Base-by-base conservation (phyloP, 1,140 invertebrate species). In the Venturia canescens region DNA sequence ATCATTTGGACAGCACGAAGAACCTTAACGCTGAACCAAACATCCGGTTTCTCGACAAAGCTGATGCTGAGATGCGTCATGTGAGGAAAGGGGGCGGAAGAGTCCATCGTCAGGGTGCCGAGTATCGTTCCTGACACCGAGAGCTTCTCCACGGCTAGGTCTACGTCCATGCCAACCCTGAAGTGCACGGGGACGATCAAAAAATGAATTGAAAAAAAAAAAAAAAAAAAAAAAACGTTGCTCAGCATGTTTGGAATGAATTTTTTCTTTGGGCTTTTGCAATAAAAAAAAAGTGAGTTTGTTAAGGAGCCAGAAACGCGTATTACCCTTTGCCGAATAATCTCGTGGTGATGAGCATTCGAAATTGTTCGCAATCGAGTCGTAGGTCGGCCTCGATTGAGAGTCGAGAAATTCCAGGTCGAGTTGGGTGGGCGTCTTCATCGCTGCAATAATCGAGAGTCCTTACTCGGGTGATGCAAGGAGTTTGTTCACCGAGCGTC, bases 11-110 rank as follows among this genome's bases (percentile, higher is more conserved):
- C 88, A 4, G 91, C 86, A 60, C 89, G 83, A 0, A 94, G 82
- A 7, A 93, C 89, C 27, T 90, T 90, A 18, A 94, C 88, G 82
- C 92, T 93, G 87, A 94, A 94, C 89, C 92, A 93, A 31, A 94
- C 92, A 78, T 94, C 91, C 48, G 93, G 93, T 77, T 93, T 92
- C 81, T 94, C 93, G 50, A 90, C 84, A 84, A 94, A 94, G 26
- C 90, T 92, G 29, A 93, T 80, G 71, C 91, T 91, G 6, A 92
- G 87, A 16, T 92, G 92, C 48, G 92, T 89, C 57, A 93, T 86
- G 81, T 94, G 93, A 9, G 93, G 93, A 86, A 94, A 94, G 57
- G 93, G 92, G 13, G 92, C 90, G 74, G 91, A 90, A 84, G 92
- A 90, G 79, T 93, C 91, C 76, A 94, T 83, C 21, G 91, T 91